Evolutionary conservation across 2,113 vertebrate species (phyloP), one percentile per base, ranked within the genome.

Genomic region (Atlantisia rogersi): DNA sequence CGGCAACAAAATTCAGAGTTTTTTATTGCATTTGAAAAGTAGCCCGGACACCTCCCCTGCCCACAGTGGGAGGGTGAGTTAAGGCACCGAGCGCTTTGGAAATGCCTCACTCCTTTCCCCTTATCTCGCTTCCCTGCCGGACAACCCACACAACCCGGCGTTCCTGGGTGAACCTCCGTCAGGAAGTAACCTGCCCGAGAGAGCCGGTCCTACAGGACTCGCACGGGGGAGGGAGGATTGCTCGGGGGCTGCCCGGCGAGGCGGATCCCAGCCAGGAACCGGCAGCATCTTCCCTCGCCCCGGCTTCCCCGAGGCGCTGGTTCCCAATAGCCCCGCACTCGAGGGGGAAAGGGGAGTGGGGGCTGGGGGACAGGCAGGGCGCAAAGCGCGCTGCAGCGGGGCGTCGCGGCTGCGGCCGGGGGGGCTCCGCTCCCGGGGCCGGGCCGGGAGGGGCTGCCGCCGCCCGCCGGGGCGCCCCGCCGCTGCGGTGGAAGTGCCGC

Each of bases 181-280:
- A 12, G 95, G 95, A 89, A 48, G 81, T 22, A 79, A 79, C 74
- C 87, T 79, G 87, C 69, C 87, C 70, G 59, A 89, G 77, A 74
- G 74, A 93, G 95, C 95, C 94, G 87, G 95, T 97, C 95, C 81
- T 91, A 8, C 95, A 63, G 87, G 96, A 78, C 91, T 77, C 37
- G 77, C 77, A 40, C 59, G 92, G 83, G 53, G 67, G 60, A 40
- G 88, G 88, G 40, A 74, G 78, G 40, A 48, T 42, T n/a, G 60
- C 91, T 44, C 4, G 63, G 58, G 78, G 86, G 84, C 84, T 19
- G 39, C 84, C 71, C 12, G 73, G 71, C 39, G 48, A 24, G 58
- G 65, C 70, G 53, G 56, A 17, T 71, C 52, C 37, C 78, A 29
- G 67, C 76, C 39, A 4, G 68, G 39, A 37, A 2, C 60, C 74